phyloP scores from a whole-genome alignment of 2,888 invertebrate genomes.

The Timema podura region DNA sequence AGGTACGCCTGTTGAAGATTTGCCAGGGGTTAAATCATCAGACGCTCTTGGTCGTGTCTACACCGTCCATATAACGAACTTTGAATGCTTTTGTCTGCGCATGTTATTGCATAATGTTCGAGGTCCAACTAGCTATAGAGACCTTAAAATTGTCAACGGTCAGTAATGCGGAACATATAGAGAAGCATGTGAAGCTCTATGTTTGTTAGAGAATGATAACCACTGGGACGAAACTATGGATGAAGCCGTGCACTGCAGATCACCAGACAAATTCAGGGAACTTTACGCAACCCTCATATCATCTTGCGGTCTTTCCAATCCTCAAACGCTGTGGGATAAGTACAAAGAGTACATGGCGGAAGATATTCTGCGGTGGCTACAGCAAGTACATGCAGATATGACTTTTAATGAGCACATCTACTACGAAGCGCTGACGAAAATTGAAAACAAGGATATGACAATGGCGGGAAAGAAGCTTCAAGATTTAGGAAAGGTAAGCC shows the following conservation, averaged over 20 bases:
- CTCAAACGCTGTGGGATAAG: background rate
- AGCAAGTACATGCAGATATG: too few species aligned
- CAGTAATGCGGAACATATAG: background rate
- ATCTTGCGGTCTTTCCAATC: conserved; percentile 2
- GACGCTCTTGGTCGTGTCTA: conserved; percentile 4
- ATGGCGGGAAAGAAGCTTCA: too few species aligned
- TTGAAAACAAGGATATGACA: too few species aligned
- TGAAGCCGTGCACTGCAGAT: background rate
- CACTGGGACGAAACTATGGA: conserved; percentile 12
- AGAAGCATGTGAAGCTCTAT: too few species aligned
- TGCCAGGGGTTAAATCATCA: conserved; percentile 8
- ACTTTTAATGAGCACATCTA: too few species aligned
- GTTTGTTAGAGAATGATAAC: too few species aligned
- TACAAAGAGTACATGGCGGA: too few species aligned
- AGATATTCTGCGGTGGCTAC: too few species aligned
- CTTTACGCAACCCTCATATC: background rate
- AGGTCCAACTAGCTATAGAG: background rate
- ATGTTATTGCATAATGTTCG: conserved; percentile 2
- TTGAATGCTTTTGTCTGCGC: conserved; percentile 7
- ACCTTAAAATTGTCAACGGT: background rate
- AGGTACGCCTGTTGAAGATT: conserved; percentile 1
- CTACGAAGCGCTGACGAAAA: too few species aligned
- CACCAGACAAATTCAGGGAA: background rate
- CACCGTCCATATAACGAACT: background rate
- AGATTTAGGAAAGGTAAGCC: too few species aligned